A percentile compares a stretch with the other conserved stretches of the same genome.
Evolutionary conservation across 37 sponge, comb jelly and placozoan genomes (phyloP).

Genomic region (Spongilla lacustris): DNA sequence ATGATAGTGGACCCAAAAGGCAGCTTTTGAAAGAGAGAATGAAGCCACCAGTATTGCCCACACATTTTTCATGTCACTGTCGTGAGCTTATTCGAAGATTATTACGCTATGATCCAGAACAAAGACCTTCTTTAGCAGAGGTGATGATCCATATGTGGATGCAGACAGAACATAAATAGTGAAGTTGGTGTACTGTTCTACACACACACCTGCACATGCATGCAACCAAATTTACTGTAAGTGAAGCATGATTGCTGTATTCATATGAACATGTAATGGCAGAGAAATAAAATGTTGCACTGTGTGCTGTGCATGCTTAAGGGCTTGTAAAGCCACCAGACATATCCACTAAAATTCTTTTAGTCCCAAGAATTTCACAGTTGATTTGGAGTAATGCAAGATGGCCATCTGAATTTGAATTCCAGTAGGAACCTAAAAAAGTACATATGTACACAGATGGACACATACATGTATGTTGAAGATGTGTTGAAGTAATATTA

Average conservation of each 20-base stretch:
- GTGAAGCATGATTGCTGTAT: not conserved
- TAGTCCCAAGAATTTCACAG: conserved; percentile 40
- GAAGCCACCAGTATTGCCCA: conserved; percentile 37
- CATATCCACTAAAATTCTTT: not conserved
- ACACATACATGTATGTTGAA: not conserved
- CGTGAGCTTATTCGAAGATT: conserved; percentile 28
- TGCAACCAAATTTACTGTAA: not conserved
- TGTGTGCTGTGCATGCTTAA: not conserved
- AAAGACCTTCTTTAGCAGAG: conserved; percentile 20
- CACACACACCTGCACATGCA: too few relatives aligned
- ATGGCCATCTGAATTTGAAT: conserved; percentile 4
- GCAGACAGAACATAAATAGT: not conserved
- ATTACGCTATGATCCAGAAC: conserved; percentile 40
- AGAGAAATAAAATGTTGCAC: not conserved
- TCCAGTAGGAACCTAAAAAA: not conserved
- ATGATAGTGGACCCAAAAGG: conserved; percentile 39
- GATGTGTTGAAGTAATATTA: too few relatives aligned
- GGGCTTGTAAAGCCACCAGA: not conserved
- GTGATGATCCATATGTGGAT: conserved; percentile 58
- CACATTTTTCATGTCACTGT: conserved; percentile 16
- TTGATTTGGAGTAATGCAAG: conserved; percentile 51
- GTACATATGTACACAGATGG: too few relatives aligned
- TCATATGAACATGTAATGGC: not conserved
- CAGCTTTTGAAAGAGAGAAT: conserved; percentile 48
- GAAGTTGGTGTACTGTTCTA: too few relatives aligned